Evolutionary conservation across 2,888 invertebrate genomes (phyloP).

Genomic region (Phengaris alcon): DNA sequence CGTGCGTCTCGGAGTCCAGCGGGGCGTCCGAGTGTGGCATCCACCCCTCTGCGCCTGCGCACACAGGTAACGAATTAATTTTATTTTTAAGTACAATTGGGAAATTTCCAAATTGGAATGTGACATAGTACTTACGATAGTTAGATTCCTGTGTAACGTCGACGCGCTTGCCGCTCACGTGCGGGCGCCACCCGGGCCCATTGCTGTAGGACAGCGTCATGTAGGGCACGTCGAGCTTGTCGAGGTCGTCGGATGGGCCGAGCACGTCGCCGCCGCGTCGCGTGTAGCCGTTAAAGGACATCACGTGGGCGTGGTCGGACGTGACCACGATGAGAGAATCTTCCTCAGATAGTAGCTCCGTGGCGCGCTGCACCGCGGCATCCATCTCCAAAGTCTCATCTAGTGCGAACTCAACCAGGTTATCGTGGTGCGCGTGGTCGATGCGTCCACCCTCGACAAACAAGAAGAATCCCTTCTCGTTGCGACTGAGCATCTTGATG

Average conservation of each 20-base stretch:
- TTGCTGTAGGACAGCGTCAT: slow-evolving; percentile 79
- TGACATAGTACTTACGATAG: slow-evolving; percentile 37
- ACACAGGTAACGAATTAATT: too few relatives aligned
- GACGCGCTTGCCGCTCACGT: slow-evolving; percentile 51
- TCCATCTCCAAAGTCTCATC: slow-evolving; percentile 82
- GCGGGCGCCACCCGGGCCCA: slow-evolving; percentile 72
- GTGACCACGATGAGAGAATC: slow-evolving; percentile 87
- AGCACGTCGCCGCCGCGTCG: slow-evolving; percentile 55
- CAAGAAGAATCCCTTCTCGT: slow-evolving; percentile 82
- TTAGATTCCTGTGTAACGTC: slow-evolving; percentile 51
- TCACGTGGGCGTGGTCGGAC: slow-evolving; percentile 84
- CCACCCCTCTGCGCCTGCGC: slow-evolving; percentile 1
- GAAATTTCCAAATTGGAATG: not conserved
- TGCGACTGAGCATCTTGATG: slow-evolving; percentile 80
- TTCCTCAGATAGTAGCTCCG: slow-evolving; percentile 51
- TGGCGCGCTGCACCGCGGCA: slow-evolving; percentile 69
- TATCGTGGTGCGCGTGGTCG: slow-evolving; percentile 81
- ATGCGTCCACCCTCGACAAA: slow-evolving; percentile 82
- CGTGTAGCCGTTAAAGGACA: slow-evolving; percentile 82
- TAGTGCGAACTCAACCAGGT: slow-evolving; percentile 73
- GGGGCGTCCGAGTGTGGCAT: slow-evolving; percentile 3
- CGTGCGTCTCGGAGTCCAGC: slow-evolving; percentile 61
- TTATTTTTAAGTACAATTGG: too few relatives aligned
- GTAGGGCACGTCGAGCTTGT: slow-evolving; percentile 66
- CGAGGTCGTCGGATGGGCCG: slow-evolving; percentile 52